Conservation (phyloP, 2,113 vertebrate species). For the Mustelus asterias region DNA sequence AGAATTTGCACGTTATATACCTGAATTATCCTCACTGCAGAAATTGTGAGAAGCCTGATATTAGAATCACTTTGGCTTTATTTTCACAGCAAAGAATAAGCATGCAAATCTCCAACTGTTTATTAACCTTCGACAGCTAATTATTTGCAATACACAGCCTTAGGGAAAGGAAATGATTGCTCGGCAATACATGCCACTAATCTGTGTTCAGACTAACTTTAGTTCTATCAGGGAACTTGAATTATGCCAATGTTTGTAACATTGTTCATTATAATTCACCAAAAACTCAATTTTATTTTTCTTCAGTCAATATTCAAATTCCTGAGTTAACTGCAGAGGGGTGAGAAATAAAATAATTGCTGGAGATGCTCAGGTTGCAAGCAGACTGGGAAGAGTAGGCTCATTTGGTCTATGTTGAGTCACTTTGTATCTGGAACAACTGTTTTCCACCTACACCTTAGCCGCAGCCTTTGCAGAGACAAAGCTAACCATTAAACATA, state of each 20-base stretch:
- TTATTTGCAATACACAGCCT: neutral
- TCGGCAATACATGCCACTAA: neutral
- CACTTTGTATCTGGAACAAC: neutral
- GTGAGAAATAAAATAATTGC: neutral
- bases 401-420: neutral
- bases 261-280: neutral
- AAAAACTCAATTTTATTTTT: neutral
- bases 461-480: neutral
- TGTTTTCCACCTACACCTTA: neutral
- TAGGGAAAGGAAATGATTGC: neutral
- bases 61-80: neutral
- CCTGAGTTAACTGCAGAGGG: neutral
- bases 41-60: neutral
- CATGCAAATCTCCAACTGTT: neutral
- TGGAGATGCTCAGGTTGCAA: neutral
- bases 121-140: neutral
- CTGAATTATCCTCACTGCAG: neutral
- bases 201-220: neutral
- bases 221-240: neutral
- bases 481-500: neutral
- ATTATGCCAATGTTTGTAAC: neutral
- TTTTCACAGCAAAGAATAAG: neutral
- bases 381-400: neutral
- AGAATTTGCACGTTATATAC: neutral
- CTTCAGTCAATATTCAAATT: neutral